These are phyloP conservation scores for Tetheella fluctuosa DNA, from an alignment of 2,888 invertebrate genomes.

Conservation along the genomic window DNA sequence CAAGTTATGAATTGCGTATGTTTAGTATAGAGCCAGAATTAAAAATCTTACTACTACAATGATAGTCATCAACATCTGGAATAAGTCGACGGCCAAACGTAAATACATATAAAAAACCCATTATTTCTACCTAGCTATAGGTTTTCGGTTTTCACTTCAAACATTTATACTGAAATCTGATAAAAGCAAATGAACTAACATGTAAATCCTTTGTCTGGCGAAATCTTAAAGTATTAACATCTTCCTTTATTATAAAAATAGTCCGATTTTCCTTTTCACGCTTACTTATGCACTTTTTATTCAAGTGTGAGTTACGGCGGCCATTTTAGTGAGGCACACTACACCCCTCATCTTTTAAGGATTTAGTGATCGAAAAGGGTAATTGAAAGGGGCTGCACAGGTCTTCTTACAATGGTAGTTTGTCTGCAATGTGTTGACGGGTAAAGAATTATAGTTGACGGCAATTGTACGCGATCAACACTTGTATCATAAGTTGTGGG, in stretches of 20 bases:
- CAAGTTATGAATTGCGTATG: too few species aligned
- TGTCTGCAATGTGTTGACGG: constrained; percentile 32
- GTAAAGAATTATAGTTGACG: constrained; percentile 22
- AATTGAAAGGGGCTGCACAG: constrained; percentile 27
- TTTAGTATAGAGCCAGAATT: too few species aligned
- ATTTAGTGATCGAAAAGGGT: constrained; percentile 18
- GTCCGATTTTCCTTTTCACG: constrained; percentile 41
- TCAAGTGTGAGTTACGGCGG: constrained; percentile 31
- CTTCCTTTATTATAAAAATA: constrained; percentile 41
- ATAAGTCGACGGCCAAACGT: too few species aligned
- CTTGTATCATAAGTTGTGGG: background rate
- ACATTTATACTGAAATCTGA: background rate
- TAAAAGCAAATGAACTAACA: background rate
- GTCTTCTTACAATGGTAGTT: constrained; percentile 35
- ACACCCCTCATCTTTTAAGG: constrained; percentile 24
- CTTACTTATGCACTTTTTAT: constrained; percentile 21
- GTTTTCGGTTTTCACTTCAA: background rate
- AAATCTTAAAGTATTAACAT: constrained; percentile 21
- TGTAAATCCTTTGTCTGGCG: constrained; percentile 6
- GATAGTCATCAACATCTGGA: too few species aligned
- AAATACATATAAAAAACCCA: too few species aligned
- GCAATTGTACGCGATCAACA: constrained; percentile 15
- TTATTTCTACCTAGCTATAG: too few species aligned
- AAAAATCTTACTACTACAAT: too few species aligned
- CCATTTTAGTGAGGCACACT: constrained; percentile 26